phyloP scores from a whole-genome alignment of 2,797 vertebrate genomes.

The Octomys mimax region DNA sequence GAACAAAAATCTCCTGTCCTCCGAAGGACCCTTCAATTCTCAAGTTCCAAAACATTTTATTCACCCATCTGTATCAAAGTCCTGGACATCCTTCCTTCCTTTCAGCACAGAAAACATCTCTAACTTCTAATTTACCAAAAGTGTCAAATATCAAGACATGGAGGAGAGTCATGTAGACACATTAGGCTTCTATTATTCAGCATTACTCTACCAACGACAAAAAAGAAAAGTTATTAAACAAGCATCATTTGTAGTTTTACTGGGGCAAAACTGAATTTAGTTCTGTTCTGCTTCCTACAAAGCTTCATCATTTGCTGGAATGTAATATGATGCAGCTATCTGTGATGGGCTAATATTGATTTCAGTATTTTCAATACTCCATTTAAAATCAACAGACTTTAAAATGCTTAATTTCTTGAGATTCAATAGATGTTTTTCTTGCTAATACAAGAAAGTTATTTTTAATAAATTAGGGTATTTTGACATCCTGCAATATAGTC shows the following conservation, averaged over 20 bases:
- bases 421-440: conserved; percentile 75
- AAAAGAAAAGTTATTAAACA: conserved; percentile 68
- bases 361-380: conserved; percentile 76
- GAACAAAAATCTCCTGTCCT: background rate
- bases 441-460: conserved; percentile 77
- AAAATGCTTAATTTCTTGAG: conserved; percentile 82
- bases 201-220: conserved; percentile 32
- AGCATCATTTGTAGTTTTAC: conserved; percentile 69
- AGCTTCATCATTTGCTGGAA: conserved; percentile 72
- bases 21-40: background rate
- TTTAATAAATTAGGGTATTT: conserved; percentile 80
- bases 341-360: conserved; percentile 81
- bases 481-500: conserved; percentile 70
- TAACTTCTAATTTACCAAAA: conserved; percentile 37
- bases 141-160: conserved; percentile 34
- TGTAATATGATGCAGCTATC: conserved; percentile 68
- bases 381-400: conserved; percentile 84
- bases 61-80: background rate
- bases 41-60: conserved; percentile 25
- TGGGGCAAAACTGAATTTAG: conserved; percentile 67
- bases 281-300: conserved; percentile 69
- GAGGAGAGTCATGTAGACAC: background rate
- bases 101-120: conserved; percentile 18
- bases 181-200: conserved; percentile 43
- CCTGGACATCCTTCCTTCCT: background rate